Percentiles rank a stretch among this genome's conserved stretches.
These are phyloP conservation scores for Chloroceryle aenea DNA, from an alignment of 2,113 vertebrate genomes.

Conservation along the genomic window DNA sequence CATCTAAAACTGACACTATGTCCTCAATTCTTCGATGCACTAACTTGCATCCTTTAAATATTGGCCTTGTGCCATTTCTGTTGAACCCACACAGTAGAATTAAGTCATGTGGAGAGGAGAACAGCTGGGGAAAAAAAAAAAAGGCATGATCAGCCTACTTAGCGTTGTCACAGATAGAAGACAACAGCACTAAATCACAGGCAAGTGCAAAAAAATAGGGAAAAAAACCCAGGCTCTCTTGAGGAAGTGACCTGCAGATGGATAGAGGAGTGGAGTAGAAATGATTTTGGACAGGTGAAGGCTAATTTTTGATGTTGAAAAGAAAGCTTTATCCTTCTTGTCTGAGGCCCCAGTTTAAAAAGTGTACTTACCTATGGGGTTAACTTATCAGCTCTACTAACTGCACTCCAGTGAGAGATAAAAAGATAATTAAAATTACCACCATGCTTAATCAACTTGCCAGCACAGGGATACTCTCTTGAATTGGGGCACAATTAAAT, in stretches of 20 bases:
- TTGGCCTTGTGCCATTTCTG: neutral
- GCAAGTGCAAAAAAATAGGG: neutral
- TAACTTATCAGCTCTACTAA: constrained; percentile 50
- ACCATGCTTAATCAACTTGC: constrained; percentile 63
- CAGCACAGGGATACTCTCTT: constrained; percentile 56
- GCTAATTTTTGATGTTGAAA: neutral
- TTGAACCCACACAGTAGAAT: neutral
- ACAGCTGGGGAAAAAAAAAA: neutral
- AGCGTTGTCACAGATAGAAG: neutral
- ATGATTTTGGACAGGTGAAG: neutral
- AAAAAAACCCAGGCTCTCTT: neutral
- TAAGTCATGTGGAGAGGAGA: neutral
- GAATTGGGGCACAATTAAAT: constrained; percentile 61
- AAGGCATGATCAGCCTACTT: neutral
- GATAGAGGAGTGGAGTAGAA: neutral
- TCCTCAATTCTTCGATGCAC: neutral
- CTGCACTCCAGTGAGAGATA: constrained; percentile 55
- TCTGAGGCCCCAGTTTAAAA: neutral
- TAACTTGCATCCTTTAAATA: neutral
- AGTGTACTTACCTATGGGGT: constrained; percentile 15
- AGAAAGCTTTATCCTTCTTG: neutral
- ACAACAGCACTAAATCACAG: neutral
- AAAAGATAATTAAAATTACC: constrained; percentile 68
- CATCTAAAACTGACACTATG: neutral
- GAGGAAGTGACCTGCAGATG: neutral